These are phyloP conservation scores for Phocoena phocoena DNA, from an alignment of 2,113 vertebrate genomes.

Conservation along the genomic window DNA sequence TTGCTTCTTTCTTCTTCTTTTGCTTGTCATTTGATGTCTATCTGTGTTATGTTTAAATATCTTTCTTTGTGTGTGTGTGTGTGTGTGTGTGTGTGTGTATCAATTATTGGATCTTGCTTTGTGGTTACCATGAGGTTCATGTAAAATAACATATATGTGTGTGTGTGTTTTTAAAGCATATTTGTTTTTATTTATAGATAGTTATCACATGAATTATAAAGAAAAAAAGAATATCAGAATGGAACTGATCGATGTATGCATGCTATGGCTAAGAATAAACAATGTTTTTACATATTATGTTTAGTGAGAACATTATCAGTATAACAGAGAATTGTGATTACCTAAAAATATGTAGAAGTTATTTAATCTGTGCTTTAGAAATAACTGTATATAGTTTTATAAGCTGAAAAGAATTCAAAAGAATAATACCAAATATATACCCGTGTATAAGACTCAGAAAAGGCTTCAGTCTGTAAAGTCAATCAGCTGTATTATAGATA, in stretches of 20 bases:
- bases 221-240: constrained; percentile 54
- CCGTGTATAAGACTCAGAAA: constrained; percentile 80
- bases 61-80: too few species aligned
- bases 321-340: constrained; percentile 55
- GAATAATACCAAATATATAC: constrained; percentile 77
- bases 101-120: too few species aligned
- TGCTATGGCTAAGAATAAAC: constrained; percentile 62
- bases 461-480: constrained; percentile 77
- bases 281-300: constrained; percentile 59
- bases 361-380: constrained; percentile 77
- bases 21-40: too few species aligned
- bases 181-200: constrained; percentile 78
- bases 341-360: constrained; percentile 79
- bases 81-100: too few species aligned
- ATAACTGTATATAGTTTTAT: constrained; percentile 71
- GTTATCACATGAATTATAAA: constrained; percentile 71
- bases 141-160: too few species aligned
- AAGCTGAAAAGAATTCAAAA: constrained; percentile 78
- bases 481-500: constrained; percentile 76
- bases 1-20: too few species aligned
- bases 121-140: too few species aligned
- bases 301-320: constrained; percentile 62
- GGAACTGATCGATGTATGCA: constrained; percentile 74
- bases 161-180: constrained; percentile 61
- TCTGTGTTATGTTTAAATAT: too few species aligned